Base-by-base conservation (phyloP, 2,113 vertebrate genomes). In the Hypomesus transpacificus region DNA sequence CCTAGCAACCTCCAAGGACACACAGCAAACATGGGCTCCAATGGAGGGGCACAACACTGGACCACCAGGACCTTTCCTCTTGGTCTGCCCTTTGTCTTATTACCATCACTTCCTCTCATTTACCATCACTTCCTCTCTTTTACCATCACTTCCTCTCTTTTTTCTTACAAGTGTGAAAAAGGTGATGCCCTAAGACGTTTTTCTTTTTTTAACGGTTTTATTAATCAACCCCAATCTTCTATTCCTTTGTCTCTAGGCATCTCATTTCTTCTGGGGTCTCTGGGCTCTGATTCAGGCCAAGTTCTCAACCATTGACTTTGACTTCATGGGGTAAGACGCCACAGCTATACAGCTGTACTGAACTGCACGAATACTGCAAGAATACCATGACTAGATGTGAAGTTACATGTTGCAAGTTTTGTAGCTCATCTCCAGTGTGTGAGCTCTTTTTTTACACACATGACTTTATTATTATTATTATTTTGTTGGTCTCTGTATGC, bases 241-340 rank as follows among this genome's bases (percentile, higher is more conserved):
- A 62, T 60, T 52, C 54, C n/a, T 75, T 31, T 80, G 28, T 86
- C 74, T 88, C 52, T 74, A 99, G 97, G 97, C 96, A 17, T 99
- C 97, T 7, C 96, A 99, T 87, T 99, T 96, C 94, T 96, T 98
- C 83, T 99, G 96, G 97, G 97, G 95, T 54, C 83, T 99, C 62
- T 99, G 97, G 97, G 96, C 96, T 75, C 88, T 99, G 78, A 99
- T 99, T 90, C 97, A 99, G 91, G 94, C 96, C 76, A 95, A 94
- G 87, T 95, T 98, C 80, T 98, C 96, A 66, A 96, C 95, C 86
- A 99, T 98, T 71, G 95, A 98, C 79, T 99, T 99, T 75, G 96
- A 98, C 89, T 99, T 97, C 86, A 86, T 98, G 86, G 95, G 95
- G 96, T 99, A 89, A 83, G 95, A 91, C 24, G 24, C 24, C 24